Percentiles rank a stretch among this genome's conserved stretches.
Evolutionary conservation across 1,140 invertebrate species (phyloP).

Genomic region (Drosophila quadrilineata): DNA sequence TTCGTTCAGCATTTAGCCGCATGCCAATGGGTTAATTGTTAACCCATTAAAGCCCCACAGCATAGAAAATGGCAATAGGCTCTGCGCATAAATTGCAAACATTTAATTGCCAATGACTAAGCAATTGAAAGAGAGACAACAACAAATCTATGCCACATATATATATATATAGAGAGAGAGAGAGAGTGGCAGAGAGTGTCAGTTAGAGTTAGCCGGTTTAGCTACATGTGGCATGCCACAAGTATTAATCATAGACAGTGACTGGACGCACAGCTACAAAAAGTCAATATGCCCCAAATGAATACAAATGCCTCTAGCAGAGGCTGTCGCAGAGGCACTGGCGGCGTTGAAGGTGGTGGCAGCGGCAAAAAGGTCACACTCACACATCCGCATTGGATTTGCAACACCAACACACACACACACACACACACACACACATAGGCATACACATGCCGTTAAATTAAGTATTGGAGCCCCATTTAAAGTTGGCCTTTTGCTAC

Average conservation of each 20-base stretch:
- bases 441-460: slow-evolving; percentile 11
- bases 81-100: no score
- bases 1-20: no score
- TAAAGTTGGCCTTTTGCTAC: slow-evolving; percentile 8
- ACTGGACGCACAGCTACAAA: not conserved
- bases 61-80: not conserved
- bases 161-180: not conserved
- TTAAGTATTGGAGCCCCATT: slow-evolving; percentile 5
- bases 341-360: no score
- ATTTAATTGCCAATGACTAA: no score
- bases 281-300: slow-evolving; percentile 36
- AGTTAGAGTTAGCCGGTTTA: not conserved
- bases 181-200: no score
- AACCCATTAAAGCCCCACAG: slow-evolving; percentile 29
- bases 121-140: no score
- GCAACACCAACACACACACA: no score
- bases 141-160: no score
- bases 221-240: slow-evolving; percentile 9
- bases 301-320: slow-evolving; percentile 35
- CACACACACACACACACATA: not conserved
- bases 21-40: slow-evolving; percentile 42
- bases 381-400: not conserved
- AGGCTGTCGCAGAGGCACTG: not conserved
- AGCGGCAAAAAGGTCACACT: not conserved
- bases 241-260: slow-evolving; percentile 38